Evolutionary conservation across 1,140 invertebrate species (phyloP), one percentile per base, ranked within the genome.

Genomic region (Hycleus phaleratus): DNA sequence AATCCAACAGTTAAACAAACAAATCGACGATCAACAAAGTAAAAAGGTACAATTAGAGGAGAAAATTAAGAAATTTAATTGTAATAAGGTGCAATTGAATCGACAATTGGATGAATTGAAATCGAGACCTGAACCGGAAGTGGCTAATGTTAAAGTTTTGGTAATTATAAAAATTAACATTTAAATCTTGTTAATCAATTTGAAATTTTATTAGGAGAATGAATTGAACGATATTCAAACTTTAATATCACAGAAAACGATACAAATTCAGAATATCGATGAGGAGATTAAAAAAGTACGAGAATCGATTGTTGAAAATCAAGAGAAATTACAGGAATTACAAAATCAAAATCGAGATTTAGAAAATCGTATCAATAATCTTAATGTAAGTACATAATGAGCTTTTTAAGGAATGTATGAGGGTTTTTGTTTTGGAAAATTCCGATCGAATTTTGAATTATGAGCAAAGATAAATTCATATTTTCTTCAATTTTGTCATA

Each of bases 101-200:
- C 46, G 40, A 32, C 42, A 65, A 42, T 56, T 65, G 24, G 63
- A 67, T 7, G 58, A 67, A 11, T 51, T 68, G 26, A 62, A 59
- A 24, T 49, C 59, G 8, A 52, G 55, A 26, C 50, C 57, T 4
- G 74, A 77, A 53, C 58, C 75, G 3, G 75, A 75, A 52, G 73
- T 75, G 38, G 71, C 73, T 55, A 70, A 77, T 43, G 64, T 72
- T 9, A 61, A 75, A 55, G 38, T 73, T 55, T 73, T 77, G 68
- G 81, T 82, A 39, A 39, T 39, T 6, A 39, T 7, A 39, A 2
- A 7, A 39, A 39, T 7, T 6, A 39, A 39, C 2, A 39, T 7
- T 39, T 39, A 39, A 6, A 39, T 7, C 2, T 7, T 7, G 38
- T 39, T 6, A 39, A 10, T 9, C 1, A 12, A 10, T 26, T 38